These are phyloP conservation scores for Tillus elongatus DNA, from an alignment of 2,888 invertebrate species.

Conservation along the genomic window DNA sequence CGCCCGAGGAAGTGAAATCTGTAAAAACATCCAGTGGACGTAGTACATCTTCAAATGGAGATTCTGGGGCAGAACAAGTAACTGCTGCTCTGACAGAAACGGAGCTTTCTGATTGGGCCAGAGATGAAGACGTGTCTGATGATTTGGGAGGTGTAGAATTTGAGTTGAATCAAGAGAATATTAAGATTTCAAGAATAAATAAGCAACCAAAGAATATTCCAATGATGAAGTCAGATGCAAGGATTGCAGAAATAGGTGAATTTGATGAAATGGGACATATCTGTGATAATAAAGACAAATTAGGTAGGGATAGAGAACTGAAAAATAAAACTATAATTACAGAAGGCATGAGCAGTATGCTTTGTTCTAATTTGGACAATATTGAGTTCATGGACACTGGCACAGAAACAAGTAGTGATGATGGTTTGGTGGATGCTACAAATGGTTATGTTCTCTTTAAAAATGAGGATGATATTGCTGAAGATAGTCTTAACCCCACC, in stretches of 20 bases:
- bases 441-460: conserved; percentile 61
- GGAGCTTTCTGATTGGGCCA: conserved; percentile 83
- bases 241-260: conserved; percentile 36
- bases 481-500: conserved; percentile 36
- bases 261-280: conserved; percentile 36
- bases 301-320: conserved; percentile 27
- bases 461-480: conserved; percentile 41
- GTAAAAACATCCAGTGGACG: conserved; percentile 34
- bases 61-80: conserved; percentile 58
- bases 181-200: conserved; percentile 29
- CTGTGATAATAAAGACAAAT: conserved; percentile 27
- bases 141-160: conserved; percentile 61
- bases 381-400: conserved; percentile 84
- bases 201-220: conserved; percentile 38
- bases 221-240: conserved; percentile 26
- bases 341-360: conserved; percentile 30
- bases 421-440: conserved; percentile 49
- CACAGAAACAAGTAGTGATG: conserved; percentile 67
- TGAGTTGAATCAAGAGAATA: conserved; percentile 43
- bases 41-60: conserved; percentile 43
- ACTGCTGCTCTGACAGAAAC: conserved; percentile 74
- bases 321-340: conserved; percentile 26
- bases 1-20: conserved; percentile 21
- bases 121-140: conserved; percentile 69
- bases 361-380: conserved; percentile 57